phyloP scores from a whole-genome alignment of 2,113 vertebrate genomes.

The Tyrannus savana region DNA sequence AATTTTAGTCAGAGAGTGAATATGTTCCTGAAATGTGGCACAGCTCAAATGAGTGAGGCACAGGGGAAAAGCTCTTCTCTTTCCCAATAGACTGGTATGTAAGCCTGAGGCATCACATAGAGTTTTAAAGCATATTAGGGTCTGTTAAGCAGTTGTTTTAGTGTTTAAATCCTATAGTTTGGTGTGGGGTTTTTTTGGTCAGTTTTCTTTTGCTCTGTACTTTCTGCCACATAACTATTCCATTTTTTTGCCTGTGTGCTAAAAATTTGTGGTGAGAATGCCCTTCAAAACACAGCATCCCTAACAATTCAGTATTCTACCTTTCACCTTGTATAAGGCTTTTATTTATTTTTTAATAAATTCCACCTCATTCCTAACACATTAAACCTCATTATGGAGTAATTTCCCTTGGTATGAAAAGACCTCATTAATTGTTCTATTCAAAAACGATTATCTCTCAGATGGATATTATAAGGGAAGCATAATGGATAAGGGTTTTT shows the following conservation, averaged over 20 bases:
- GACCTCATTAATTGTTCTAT: constrained; percentile 26
- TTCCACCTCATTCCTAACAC: not conserved
- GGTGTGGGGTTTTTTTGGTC: not conserved
- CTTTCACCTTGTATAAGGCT: not conserved
- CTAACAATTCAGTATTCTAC: not conserved
- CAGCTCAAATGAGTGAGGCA: not conserved
- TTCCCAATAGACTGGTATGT: not conserved
- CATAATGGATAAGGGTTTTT: not conserved
- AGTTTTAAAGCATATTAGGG: not conserved
- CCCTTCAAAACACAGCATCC: not conserved
- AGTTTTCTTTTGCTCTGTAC: not conserved
- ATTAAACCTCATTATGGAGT: not conserved
- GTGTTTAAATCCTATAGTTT: not conserved
- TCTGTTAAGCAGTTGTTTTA: not conserved
- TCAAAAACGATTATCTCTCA: constrained; percentile 11
- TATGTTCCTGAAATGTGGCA: not conserved
- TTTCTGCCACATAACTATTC: not conserved
- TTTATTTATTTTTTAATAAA: not conserved
- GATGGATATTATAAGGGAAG: not conserved
- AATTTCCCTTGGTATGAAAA: constrained; percentile 6
- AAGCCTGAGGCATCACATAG: not conserved
- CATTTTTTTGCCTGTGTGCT: not conserved
- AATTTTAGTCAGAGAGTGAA: not conserved
- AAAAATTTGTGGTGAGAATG: not conserved
- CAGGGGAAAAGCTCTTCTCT: not conserved